A percentile compares a stretch with the other conserved stretches of the same genome.
phyloP scores from a whole-genome alignment of 2,113 vertebrate genomes.

The Phrynosoma platyrhinos region DNA sequence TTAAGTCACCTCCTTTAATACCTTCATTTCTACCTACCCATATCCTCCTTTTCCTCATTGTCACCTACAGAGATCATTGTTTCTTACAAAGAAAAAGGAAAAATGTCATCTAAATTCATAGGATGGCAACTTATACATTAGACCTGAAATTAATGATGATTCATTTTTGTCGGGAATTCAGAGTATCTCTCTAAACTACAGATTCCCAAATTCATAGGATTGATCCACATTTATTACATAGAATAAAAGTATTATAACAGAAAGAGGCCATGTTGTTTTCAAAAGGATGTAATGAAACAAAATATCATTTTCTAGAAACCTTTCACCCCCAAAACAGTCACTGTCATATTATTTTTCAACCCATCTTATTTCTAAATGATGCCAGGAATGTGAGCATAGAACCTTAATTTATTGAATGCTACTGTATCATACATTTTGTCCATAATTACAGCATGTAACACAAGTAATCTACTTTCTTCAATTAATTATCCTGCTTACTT shows the following conservation, averaged over 20 bases:
- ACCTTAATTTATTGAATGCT: slow-evolving; percentile 40
- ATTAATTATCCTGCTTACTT: slow-evolving; percentile 47
- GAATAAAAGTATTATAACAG: not conserved
- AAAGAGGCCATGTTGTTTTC: not conserved
- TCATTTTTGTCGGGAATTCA: too few species aligned
- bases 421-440: slow-evolving; percentile 21
- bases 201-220: too few species aligned
- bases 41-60: not conserved
- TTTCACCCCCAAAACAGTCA: not conserved
- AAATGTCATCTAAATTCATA: not conserved
- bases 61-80: not conserved
- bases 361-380: slow-evolving; percentile 27
- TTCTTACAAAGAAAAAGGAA: too few species aligned
- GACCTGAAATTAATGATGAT: not conserved
- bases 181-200: too few species aligned
- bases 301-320: not conserved
- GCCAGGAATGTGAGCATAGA: not conserved
- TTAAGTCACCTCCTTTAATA: not conserved
- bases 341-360: not conserved
- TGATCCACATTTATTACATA: too few species aligned
- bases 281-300: accelerated
- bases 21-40: accelerated
- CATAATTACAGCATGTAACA: slow-evolving; percentile 35
- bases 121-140: not conserved
- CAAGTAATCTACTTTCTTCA: slow-evolving; percentile 37